These are phyloP conservation scores for Troglohyphantes excavatus DNA, from an alignment of 2,888 invertebrate genomes.

Conservation along the genomic window DNA sequence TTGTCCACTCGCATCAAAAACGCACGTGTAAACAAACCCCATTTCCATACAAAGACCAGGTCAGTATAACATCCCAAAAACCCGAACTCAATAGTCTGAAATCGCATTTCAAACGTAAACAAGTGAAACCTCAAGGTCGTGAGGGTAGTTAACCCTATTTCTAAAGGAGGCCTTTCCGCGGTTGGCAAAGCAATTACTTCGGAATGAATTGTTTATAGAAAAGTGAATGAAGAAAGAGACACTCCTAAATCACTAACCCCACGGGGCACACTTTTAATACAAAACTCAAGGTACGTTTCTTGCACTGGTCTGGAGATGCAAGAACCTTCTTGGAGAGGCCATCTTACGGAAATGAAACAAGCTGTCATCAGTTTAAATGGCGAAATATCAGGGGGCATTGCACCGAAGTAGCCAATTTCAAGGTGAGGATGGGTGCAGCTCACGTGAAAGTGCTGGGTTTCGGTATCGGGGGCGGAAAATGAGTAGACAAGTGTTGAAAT, in stretches of 20 bases:
- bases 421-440: background rate
- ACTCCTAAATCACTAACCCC: background rate
- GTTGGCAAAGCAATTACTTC: conserved; percentile 8
- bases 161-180: conserved; percentile 12
- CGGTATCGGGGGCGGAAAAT: background rate
- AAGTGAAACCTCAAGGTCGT: conserved; percentile 37
- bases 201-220: conserved; percentile 3
- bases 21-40: too few species aligned
- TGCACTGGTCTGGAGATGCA: background rate
- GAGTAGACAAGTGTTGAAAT: too few species aligned
- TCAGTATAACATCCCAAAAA: background rate
- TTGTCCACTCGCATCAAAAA: too few species aligned
- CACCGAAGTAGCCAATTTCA: conserved; percentile 7
- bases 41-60: too few species aligned
- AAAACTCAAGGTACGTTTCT: conserved; percentile 17
- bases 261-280: background rate
- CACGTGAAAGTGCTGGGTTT: background rate
- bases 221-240: conserved; percentile 16
- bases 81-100: background rate
- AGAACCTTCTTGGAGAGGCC: conserved; percentile 2
- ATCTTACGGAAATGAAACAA: conserved; percentile 3
- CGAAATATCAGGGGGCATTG: conserved; percentile 21
- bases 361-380: background rate
- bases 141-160: conserved; percentile 60
- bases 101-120: conserved; percentile 23